Conservation (phyloP, 1,140 invertebrate genomes). For the Ylistrum balloti region DNA sequence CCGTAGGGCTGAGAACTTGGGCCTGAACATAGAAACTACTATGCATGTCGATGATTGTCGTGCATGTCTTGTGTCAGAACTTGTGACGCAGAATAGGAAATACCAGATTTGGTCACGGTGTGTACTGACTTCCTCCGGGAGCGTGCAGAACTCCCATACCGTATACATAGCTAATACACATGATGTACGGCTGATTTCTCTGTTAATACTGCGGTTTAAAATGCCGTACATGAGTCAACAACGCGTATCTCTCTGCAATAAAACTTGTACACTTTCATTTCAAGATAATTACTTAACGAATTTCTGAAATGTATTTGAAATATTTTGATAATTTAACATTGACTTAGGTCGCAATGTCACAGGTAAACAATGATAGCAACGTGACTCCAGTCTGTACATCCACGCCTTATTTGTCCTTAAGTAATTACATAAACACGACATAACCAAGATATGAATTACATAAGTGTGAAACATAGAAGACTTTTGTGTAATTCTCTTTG, state of each 20-base stretch:
- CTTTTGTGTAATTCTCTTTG: no score
- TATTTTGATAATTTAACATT: background rate
- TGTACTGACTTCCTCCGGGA: background rate
- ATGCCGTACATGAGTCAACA: background rate
- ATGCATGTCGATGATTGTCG: background rate
- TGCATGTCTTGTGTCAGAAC: background rate
- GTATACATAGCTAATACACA: background rate
- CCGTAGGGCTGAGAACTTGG: no score
- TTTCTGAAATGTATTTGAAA: background rate
- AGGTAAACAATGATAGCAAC: no score
- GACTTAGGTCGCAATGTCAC: no score
- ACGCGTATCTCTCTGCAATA: background rate
- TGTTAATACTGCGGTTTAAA: background rate
- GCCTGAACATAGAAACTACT: no score
- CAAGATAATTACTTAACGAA: background rate
- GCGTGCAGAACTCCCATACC: background rate
- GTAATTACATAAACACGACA: no score
- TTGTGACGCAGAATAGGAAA: conserved; percentile 31
- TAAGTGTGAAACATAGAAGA: no score
- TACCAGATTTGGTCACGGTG: conserved; percentile 37
- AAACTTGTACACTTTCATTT: background rate
- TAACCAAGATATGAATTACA: no score
- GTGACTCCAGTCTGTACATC: no score
- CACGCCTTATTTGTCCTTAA: no score
- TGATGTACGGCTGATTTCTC: background rate